Percentiles rank a stretch among this genome's conserved stretches.
Evolutionary conservation across 2,113 vertebrate species (phyloP).

Genomic region (Oceanites oceanicus): DNA sequence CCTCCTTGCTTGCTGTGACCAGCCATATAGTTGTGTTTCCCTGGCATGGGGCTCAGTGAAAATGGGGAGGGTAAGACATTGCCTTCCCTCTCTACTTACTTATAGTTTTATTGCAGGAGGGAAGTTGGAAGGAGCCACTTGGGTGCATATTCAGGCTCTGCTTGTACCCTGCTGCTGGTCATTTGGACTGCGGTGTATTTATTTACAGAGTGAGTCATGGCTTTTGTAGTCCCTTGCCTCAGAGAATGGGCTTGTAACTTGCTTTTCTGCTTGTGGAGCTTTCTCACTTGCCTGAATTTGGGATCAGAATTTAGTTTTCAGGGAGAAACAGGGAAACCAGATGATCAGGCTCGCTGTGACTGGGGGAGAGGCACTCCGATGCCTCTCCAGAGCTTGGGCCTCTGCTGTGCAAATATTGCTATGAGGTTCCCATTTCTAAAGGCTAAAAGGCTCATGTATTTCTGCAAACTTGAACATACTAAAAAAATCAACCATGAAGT

Average conservation of each 20-base stretch:
- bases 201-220: too few species aligned
- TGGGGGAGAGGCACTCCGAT: background rate
- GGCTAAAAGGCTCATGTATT: background rate
- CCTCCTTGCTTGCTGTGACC: background rate
- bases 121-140: background rate
- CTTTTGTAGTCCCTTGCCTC: background rate
- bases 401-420: background rate
- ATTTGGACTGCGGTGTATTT: background rate
- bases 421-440: background rate
- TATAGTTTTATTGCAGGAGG: background rate
- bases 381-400: background rate
- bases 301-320: background rate
- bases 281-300: background rate
- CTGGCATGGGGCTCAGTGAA: background rate
- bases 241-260: background rate
- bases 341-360: background rate
- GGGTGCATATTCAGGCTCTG: background rate
- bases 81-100: background rate
- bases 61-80: background rate
- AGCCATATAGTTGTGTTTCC: fast-evolving
- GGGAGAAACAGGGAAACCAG: background rate
- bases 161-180: background rate
- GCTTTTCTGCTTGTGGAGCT: background rate
- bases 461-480: background rate
- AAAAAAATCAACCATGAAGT: background rate